phyloP scores from a whole-genome alignment of 2,797 vertebrate species.

The Urophycis tenuis region DNA sequence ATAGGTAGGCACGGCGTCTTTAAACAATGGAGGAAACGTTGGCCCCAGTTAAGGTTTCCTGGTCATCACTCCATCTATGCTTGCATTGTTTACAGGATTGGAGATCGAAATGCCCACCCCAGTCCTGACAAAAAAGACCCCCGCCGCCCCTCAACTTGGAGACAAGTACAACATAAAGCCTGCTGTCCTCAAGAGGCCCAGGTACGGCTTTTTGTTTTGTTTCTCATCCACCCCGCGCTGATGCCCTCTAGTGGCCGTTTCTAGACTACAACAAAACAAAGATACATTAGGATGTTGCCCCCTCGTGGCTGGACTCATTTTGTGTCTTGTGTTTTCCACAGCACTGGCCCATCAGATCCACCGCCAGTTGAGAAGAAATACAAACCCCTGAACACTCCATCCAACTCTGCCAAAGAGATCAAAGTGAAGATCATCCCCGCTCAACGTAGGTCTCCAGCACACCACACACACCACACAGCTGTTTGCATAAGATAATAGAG shows the following conservation, averaged over 20 bases:
- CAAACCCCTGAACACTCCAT: conserved; percentile 88
- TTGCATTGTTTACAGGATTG: conserved; percentile 64
- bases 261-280: neutral
- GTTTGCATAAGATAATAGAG: neutral
- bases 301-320: neutral
- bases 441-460: conserved; percentile 73
- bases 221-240: neutral
- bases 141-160: conserved; percentile 66
- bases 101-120: conserved; percentile 82
- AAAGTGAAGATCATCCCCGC: conserved; percentile 96
- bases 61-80: neutral
- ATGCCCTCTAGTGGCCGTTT: conserved; percentile 5
- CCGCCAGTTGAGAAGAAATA: conserved; percentile 90
- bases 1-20: conserved; percentile 69
- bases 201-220: conserved; percentile 55
- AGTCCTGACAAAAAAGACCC: conserved; percentile 74
- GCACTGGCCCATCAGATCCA: conserved; percentile 49
- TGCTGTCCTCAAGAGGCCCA: conserved; percentile 84
- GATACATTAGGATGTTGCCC: neutral
- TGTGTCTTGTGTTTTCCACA: conserved; percentile 13
- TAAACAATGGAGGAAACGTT: neutral
- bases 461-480: neutral
- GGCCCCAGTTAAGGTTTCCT: neutral
- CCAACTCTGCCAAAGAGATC: conserved; percentile 90
- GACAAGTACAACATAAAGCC: conserved; percentile 94